Percentiles rank a stretch among this genome's conserved stretches.
Evolutionary conservation across 2,888 invertebrate genomes (phyloP).

Genomic region (Venustoraphidia nigricollis): DNA sequence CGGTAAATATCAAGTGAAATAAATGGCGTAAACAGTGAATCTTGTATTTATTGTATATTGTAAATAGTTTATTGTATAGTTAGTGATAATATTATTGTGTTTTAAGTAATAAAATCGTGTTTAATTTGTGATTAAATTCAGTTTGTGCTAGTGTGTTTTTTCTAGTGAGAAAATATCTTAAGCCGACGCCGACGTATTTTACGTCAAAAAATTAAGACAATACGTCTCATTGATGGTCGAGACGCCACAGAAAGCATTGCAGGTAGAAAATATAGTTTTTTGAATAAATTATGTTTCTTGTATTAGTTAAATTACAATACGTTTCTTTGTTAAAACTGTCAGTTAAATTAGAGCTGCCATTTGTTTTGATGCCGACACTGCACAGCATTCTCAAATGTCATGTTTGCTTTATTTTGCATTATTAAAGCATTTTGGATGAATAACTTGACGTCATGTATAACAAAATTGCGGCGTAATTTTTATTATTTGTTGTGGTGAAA

Average conservation of each 20-base stretch:
- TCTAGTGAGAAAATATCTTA: constrained; percentile 38
- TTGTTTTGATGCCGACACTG: constrained; percentile 29
- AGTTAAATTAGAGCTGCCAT: constrained; percentile 36
- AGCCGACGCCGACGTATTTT: constrained; percentile 42
- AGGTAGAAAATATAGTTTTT: constrained; percentile 19
- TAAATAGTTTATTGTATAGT: constrained; percentile 59
- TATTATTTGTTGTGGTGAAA: too few species aligned
- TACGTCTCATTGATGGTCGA: constrained; percentile 26
- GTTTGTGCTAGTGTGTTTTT: constrained; percentile 45
- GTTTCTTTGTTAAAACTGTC: constrained; percentile 38
- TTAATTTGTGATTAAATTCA: constrained; percentile 31
- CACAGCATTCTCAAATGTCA: constrained; percentile 26
- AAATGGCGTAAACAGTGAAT: constrained; percentile 49
- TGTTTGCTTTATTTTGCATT: constrained; percentile 11
- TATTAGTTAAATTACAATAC: constrained; percentile 13
- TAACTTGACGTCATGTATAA: too few species aligned
- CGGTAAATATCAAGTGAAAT: constrained; percentile 46
- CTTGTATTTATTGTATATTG: constrained; percentile 52
- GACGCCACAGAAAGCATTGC: constrained; percentile 19
- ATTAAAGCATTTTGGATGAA: neutral
- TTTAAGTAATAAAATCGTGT: constrained; percentile 29
- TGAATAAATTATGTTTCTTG: constrained; percentile 9
- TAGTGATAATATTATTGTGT: constrained; percentile 51
- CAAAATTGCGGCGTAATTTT: too few species aligned
- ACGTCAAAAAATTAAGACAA: constrained; percentile 32